These are phyloP conservation scores for Petrocephalus schoutedeni DNA, from an alignment of 2,797 vertebrate species.

Conservation along the genomic window DNA sequence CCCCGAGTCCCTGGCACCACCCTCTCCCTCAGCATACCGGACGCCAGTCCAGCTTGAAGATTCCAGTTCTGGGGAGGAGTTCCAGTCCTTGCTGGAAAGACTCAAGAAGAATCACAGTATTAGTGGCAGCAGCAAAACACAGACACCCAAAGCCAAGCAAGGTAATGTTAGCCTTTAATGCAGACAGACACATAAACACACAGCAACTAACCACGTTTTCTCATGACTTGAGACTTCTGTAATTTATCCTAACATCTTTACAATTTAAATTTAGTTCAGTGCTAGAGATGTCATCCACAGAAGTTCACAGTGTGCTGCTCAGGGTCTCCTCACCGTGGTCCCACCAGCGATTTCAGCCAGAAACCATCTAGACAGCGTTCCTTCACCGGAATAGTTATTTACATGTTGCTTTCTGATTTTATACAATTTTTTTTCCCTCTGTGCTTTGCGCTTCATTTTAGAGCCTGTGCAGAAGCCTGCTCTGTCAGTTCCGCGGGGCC, in stretches of 20 bases:
- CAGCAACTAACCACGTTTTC: neutral
- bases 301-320: neutral
- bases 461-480: constrained; percentile 38
- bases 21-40: constrained; percentile 29
- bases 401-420: neutral
- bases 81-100: constrained; percentile 69
- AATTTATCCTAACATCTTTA: neutral
- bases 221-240: neutral
- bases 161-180: constrained; percentile 36
- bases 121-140: constrained; percentile 23
- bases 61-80: constrained; percentile 74
- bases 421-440: neutral
- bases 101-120: constrained; percentile 61
- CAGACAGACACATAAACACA: constrained; percentile 33
- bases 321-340: neutral
- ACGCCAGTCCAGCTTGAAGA: constrained; percentile 41
- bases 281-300: neutral
- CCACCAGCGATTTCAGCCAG: neutral
- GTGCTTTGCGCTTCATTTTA: constrained; percentile 8
- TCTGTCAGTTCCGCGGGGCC: constrained; percentile 35
- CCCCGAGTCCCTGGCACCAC: constrained; percentile 16
- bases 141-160: constrained; percentile 34
- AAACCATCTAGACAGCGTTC: neutral
- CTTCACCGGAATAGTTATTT: neutral
- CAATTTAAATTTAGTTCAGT: neutral